Base-by-base conservation (phyloP, 1,140 invertebrate species). In the Phymorhynchus buccinoides region DNA sequence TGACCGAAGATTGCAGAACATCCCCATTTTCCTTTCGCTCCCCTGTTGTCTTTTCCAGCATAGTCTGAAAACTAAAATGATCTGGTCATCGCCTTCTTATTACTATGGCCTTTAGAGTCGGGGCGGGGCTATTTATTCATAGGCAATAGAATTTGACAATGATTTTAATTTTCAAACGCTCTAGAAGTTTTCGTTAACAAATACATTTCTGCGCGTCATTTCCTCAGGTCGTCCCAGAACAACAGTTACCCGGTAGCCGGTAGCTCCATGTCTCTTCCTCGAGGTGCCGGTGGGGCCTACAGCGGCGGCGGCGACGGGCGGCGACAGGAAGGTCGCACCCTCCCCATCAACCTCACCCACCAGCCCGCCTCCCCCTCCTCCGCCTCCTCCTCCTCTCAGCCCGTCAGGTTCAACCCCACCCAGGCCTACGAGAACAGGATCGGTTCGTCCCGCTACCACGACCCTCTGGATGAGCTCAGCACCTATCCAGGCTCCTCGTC, bases 211-310 rank as follows among this genome's bases (percentile, higher is more conserved):
- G n/a, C n/a, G n/a, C n/a, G n/a, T n/a, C n/a, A n/a, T n/a, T n/a
- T n/a, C n/a, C n/a, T n/a, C 32, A n/a, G 66, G n/a, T 41, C 56
- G 16, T 71, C 32, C 66, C 83, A 79, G 52, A 56, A 56, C 75
- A 41, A 75, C 41, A 84, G 84, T 62, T 75, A 77, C 71, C 44
- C 44, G 44, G 1, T 27, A 27, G 80, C 79, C 37, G 77, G 84
- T 9, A 85, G 84, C 78, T 85, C 84, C n/a, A 85, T 85, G 84
- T 85, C 84, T 0, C 56, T 85, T 0, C 84, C 84, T 16, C 66
- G 80, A 22, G 84, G 80, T 14, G 80, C 83, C 12, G 84, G 84
- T 30, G 44, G 81, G 41, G 66, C 30, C 16, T 42, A 75, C n/a
- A 42, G 83, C 7, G 73, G 68, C n/a, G n/a, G n/a, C n/a, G 83